Evolutionary conservation across 2,888 invertebrate genomes (phyloP), one percentile per base, ranked within the genome.

Genomic region (Drosophila formosana): DNA sequence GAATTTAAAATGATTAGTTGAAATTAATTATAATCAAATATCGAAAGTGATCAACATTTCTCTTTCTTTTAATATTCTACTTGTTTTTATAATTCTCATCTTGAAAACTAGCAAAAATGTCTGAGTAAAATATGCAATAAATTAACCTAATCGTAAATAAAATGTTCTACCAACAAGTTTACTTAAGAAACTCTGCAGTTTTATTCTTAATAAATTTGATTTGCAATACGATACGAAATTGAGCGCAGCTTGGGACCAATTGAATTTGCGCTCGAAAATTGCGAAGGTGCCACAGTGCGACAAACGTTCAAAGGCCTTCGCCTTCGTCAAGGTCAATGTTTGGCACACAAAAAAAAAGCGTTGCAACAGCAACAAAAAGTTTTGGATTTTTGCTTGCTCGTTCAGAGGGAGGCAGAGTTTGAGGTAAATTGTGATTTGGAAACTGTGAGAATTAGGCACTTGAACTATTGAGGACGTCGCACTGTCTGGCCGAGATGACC

Each of bases 291-390:
- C 74, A 75, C 78, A 4, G 78, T 75, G 57, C 57, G 45, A 56
- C 11, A 28, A 46, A 7, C 58, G 57, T 51, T 53, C 68, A 65
- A 71, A 66, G 47, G 76, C 73, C 72, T 47, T 37, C n/a, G n/a
- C 4, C 30, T 30, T 39, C 56, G 71, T 67, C 88, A 83, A 85
- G 88, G 82, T 82, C 88, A 88, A 82, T 49, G 58, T 49, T 58
- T 58, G 45, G 39, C 53, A 45, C 50, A 65, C n/a, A 58, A 23
- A 43, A 9, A 18, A 28, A 18, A 25, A 34, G 28, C 60, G 50
- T 46, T 47, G 26, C 25, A 32, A 45, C 30, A 45, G 25, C 37
- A 46, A 61, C 23, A 57, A 34, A 61, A 51, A 46, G n/a, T 62
- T 46, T 37, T 32, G n/a, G 18, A 18, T 13, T 23, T 32, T 37